A percentile compares a stretch with the other conserved stretches of the same genome.
Conservation (phyloP, 2,797 vertebrate species). For the Microhierax caerulescens region DNA sequence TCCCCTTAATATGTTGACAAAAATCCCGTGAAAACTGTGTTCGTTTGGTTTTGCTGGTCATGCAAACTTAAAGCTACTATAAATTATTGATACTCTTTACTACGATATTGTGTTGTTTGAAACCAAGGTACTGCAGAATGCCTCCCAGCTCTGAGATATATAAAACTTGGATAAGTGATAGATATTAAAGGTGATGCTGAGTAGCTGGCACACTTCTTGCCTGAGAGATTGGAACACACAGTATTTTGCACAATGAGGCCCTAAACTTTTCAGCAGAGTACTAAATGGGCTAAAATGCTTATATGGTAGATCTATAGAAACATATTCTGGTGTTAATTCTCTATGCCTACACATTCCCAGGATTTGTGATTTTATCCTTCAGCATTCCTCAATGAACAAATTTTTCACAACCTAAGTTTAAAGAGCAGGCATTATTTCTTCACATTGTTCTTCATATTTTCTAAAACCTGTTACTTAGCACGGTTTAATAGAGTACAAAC, state of each 20-base stretch:
- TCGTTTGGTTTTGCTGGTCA: background rate
- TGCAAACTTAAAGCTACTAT: background rate
- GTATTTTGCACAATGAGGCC: background rate
- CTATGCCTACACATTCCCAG: background rate
- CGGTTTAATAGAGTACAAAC: background rate
- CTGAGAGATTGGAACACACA: background rate
- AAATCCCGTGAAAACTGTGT: background rate
- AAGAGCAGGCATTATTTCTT: background rate
- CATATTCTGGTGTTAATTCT: background rate
- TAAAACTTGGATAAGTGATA: background rate
- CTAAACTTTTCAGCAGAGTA: background rate
- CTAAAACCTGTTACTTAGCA: background rate
- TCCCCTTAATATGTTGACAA: constrained; percentile 46
- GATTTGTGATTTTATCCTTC: constrained; percentile 19
- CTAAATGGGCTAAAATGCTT: background rate
- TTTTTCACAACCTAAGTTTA: background rate
- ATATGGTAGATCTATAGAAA: background rate
- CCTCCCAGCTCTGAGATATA: background rate
- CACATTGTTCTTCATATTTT: background rate
- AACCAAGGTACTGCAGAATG: background rate
- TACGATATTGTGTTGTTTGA: background rate
- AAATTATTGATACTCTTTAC: background rate
- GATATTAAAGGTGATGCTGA: background rate
- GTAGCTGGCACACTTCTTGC: background rate
- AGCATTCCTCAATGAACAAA: background rate